Evolutionary conservation across 2,113 vertebrate species (phyloP).

Genomic region (Prochilodus magdalenae): DNA sequence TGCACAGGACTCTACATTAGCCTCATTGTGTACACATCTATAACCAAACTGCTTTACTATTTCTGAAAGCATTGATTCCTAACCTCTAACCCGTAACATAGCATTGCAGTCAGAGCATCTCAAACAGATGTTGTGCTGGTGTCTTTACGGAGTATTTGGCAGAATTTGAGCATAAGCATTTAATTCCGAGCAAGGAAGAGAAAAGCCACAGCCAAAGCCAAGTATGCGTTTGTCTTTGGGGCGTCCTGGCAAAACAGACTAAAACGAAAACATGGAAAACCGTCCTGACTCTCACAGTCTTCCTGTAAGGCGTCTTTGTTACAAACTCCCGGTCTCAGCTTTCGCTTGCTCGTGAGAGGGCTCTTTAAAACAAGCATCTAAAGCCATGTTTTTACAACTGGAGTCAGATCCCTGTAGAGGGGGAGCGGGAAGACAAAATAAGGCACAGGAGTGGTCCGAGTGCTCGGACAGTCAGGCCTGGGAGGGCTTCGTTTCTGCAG

Average conservation of each 20-base stretch:
- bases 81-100: neutral
- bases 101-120: neutral
- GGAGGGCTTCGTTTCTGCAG: conserved; percentile 46
- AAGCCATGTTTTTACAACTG: conserved; percentile 73
- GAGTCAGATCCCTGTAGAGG: conserved; percentile 66
- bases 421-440: conserved; percentile 62
- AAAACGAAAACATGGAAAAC: conserved; percentile 66
- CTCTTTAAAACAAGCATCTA: conserved; percentile 71
- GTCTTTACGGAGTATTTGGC: conserved; percentile 14
- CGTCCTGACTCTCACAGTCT: conserved; percentile 55
- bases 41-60: neutral
- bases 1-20: too few species aligned
- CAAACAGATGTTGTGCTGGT: conserved; percentile 25
- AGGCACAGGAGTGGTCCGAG: conserved; percentile 54
- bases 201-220: conserved; percentile 40
- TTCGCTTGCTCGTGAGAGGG: conserved; percentile 67
- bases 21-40: neutral
- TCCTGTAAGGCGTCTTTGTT: conserved; percentile 59
- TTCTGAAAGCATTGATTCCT: neutral
- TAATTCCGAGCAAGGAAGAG: conserved; percentile 35
- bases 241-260: conserved; percentile 59
- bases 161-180: conserved; percentile 18
- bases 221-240: conserved; percentile 58
- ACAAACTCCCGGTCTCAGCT: conserved; percentile 64
- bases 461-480: conserved; percentile 8